Evolutionary conservation across 1,140 invertebrate genomes (phyloP).

Genomic region (Drosophila yakuba): DNA sequence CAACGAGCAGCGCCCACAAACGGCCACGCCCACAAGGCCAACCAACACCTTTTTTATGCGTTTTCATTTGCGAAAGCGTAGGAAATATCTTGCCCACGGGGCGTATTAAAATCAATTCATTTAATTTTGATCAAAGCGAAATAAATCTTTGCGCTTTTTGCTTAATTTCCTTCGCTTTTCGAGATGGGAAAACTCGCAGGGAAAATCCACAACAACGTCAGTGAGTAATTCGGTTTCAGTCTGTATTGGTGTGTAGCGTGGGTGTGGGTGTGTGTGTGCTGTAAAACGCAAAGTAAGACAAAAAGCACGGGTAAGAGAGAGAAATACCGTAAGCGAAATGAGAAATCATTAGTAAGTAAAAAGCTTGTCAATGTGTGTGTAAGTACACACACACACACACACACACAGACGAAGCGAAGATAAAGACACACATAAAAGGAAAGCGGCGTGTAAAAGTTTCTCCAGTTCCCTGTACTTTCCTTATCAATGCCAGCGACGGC

Average conservation of each 20-base stretch:
- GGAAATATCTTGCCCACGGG: conserved; percentile 82
- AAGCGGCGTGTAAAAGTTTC: conserved; percentile 73
- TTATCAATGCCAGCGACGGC: conserved; percentile 77
- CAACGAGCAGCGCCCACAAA: conserved; percentile 35
- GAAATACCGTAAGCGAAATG: conserved; percentile 79
- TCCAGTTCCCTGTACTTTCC: conserved; percentile 53
- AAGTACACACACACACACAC: conserved; percentile 37
- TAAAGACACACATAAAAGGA: conserved; percentile 75
- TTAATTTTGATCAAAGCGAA: conserved; percentile 83
- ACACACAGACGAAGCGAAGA: conserved; percentile 37
- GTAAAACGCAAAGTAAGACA: conserved; percentile 73
- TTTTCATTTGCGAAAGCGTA: conserved; percentile 75
- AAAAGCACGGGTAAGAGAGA: conserved; percentile 74
- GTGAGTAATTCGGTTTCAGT: conserved; percentile 67
- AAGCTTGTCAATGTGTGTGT: conserved; percentile 59
- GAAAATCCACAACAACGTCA: conserved; percentile 79
- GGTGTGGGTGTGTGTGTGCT: conserved; percentile 24
- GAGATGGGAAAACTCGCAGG: conserved; percentile 51
- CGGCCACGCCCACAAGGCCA: conserved; percentile 52
- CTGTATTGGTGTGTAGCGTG: neutral
- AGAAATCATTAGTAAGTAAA: conserved; percentile 83
- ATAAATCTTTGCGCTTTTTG: conserved; percentile 84
- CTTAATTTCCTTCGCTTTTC: conserved; percentile 75
- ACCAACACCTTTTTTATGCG: conserved; percentile 71
- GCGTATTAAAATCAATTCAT: conserved; percentile 84